Evolutionary conservation across 1,140 invertebrate species (phyloP), one percentile per base, ranked within the genome.

Genomic region (Calycopis cecrops): DNA sequence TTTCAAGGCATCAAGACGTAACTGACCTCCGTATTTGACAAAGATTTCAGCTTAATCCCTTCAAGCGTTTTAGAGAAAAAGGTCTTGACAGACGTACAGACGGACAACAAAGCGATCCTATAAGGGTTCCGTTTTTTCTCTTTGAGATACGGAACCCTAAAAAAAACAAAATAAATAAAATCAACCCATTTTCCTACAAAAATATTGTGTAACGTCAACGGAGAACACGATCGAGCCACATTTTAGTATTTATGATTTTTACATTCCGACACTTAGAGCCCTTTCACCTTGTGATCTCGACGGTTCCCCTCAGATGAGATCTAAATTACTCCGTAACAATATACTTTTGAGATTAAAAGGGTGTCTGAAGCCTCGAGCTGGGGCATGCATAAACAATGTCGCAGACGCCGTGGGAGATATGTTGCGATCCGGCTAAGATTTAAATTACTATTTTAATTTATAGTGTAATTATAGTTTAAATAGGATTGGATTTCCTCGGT

Each of bases 261-360:
- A 50, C 42, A 55, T 63, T 59, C 52, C 16, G 44, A 34, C 44
- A 53, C 53, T 59, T 61, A 60, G 59, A 60, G 56, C 71, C 68
- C 70, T 71, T 69, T 66, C 56, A 69, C 64, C 62, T 60, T 61
- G 51, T 56, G 54, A 65, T 59, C 64, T 76, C 72, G 71, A 71
- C 35, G 35, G 69, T 57, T 63, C 60, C 69, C 65, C 68, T 69
- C 73, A 62, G 76, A 79, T 81, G 77, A 69, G 71, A 79, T 81
- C 76, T 81, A 77, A 81, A 81, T 81, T 76, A 79, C 77, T 76
- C 48, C 65, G 68, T 73, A 68, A 75, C 73, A 79, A 79, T 77
- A 75, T 72, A 79, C 74, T 79, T 81, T 72, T 71, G 71, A 79
- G 76, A 77, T 79, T 81, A 74, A 81, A 79, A 76, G 78, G 78